Evolutionary conservation across 2,113 vertebrate species (phyloP).

Genomic region (Brachyistius frenatus): DNA sequence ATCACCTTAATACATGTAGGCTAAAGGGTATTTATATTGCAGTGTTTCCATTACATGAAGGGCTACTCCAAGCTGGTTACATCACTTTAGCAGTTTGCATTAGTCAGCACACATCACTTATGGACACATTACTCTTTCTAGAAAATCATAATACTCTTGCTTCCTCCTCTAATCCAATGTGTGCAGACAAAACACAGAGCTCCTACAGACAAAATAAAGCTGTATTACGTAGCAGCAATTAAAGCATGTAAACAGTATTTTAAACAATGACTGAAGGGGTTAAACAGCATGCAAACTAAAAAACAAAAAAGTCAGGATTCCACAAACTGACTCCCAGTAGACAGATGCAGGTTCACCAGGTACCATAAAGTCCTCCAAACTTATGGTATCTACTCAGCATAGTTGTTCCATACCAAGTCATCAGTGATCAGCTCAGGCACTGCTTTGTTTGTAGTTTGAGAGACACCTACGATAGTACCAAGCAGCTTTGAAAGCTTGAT

Average conservation of each 20-base stretch:
- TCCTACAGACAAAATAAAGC: background rate
- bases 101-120: constrained; percentile 40
- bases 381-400: background rate
- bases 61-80: constrained; percentile 6
- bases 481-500: background rate
- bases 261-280: background rate
- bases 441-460: background rate
- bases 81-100: constrained; percentile 49
- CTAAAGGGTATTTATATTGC: constrained; percentile 40
- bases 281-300: constrained; percentile 8
- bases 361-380: background rate
- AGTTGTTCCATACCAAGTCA: background rate
- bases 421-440: background rate
- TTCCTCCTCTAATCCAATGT: constrained; percentile 6
- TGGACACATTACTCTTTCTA: constrained; percentile 13
- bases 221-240: background rate
- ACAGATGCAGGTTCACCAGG: background rate
- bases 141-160: background rate
- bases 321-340: too few relatives aligned
- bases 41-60: constrained; percentile 47
- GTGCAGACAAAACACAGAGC: background rate
- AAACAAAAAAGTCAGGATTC: too few relatives aligned
- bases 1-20: constrained; percentile 32
- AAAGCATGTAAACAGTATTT: background rate
- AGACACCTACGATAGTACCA: too few relatives aligned